These are phyloP conservation scores for Diadegma fenestrale DNA, from an alignment of 2,888 invertebrate species.

Conservation along the genomic window DNA sequence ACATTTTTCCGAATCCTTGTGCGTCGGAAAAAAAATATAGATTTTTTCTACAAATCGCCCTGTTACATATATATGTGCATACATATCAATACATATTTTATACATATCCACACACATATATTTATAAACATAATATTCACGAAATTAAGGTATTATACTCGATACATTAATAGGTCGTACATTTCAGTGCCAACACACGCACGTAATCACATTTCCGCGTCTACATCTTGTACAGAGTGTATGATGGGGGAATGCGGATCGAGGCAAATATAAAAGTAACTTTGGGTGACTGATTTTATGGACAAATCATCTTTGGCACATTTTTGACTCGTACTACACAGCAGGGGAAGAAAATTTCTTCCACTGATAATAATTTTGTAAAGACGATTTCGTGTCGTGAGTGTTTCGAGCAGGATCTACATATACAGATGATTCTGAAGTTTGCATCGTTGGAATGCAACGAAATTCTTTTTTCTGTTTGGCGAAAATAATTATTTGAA, in stretches of 20 bases:
- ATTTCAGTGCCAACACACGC: conserved; percentile 9
- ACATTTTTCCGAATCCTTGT: background rate
- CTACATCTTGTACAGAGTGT: background rate
- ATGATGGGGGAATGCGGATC: conserved; percentile 32
- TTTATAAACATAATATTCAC: background rate
- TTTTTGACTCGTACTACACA: conserved; percentile 65
- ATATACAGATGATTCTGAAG: no score
- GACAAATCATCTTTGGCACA: conserved; percentile 78
- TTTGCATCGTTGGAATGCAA: no score
- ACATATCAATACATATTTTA: background rate
- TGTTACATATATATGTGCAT: background rate
- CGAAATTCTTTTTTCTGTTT: no score
- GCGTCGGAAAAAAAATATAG: background rate
- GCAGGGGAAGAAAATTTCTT: background rate
- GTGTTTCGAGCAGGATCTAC: background rate
- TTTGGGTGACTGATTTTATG: conserved; percentile 61
- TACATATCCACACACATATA: background rate
- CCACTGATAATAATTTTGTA: background rate
- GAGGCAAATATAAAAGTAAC: conserved; percentile 64
- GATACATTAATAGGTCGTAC: conserved; percentile 4
- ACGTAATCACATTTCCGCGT: conserved; percentile 5
- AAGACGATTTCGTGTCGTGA: background rate
- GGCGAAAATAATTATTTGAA: no score
- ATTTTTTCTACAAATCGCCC: background rate
- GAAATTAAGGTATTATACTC: background rate